phyloP scores from a whole-genome alignment of 2,888 invertebrate genomes.

The Tromatobia lineatoria region DNA sequence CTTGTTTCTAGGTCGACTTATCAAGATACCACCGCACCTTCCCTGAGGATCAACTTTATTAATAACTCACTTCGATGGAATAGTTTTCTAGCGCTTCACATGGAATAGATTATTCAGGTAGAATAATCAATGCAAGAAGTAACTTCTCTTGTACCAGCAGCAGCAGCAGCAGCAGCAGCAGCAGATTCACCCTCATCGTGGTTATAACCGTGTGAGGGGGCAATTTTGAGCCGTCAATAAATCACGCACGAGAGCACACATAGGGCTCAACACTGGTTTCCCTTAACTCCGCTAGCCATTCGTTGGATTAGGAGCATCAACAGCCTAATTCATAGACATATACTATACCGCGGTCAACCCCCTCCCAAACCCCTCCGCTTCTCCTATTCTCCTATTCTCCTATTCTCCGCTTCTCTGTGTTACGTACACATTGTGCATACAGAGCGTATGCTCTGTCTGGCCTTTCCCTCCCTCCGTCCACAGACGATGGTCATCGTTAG shows the following conservation, averaged over 20 bases:
- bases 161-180: too few relatives aligned
- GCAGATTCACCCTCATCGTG: not conserved
- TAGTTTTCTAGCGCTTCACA: not conserved
- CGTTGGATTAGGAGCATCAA: constrained; percentile 61
- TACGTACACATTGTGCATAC: constrained; percentile 10
- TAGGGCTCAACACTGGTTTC: constrained; percentile 21
- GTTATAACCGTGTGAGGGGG: constrained; percentile 4
- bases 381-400: constrained; percentile 10
- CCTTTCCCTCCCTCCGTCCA: constrained; percentile 34
- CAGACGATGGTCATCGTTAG: constrained; percentile 57
- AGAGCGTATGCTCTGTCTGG: constrained; percentile 36
- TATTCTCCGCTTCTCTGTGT: constrained; percentile 11
- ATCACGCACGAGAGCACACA: constrained; percentile 51
- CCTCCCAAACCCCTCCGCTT: constrained; percentile 10
- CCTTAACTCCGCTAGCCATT: constrained; percentile 7
- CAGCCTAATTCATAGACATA: constrained; percentile 61
- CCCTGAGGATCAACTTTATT: not conserved
- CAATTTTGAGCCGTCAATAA: constrained; percentile 61
- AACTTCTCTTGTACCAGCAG: not conserved
- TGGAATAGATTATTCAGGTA: not conserved
- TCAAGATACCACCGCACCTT: constrained; percentile 3
- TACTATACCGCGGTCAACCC: constrained; percentile 13
- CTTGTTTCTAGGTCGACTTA: constrained; percentile 11
- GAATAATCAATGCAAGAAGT: constrained; percentile 1
- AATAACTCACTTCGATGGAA: not conserved